Evolutionary conservation across 1,140 invertebrate species (phyloP), one percentile per base, ranked within the genome.

Genomic region (Orchestia grillus): DNA sequence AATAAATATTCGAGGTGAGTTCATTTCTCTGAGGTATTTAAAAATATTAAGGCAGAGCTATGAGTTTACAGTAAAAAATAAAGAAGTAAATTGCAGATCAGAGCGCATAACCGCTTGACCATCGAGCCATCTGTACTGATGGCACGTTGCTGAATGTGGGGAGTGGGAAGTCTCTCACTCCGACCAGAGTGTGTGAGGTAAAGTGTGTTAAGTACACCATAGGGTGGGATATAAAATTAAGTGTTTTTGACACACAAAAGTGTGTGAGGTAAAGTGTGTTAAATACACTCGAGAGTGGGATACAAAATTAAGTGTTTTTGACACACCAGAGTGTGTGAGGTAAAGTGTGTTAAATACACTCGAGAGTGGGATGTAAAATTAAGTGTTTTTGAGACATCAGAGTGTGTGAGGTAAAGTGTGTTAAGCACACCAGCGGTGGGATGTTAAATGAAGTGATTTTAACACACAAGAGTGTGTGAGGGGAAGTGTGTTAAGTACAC

Each of bases 1-100:
- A 77, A 77, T 77, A 77, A 77, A 77, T 77, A 77, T 77, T 77
- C 62, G 62, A 77, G 62, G 62, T 77, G 62, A 77, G 62, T 77
- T 77, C 62, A 77, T 77, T 77, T 77, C 62, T 77, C 62, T 77
- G 62, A 77, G 62, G 62, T 77, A 77, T 77, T 77, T 77, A 77
- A 77, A 77, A 77, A 77, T 77, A 77, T 77, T 77, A 77, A 1
- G 36, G 62, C 62, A 77, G 62, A 77, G 62, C 62, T 77, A 77
- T 77, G 62, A 77, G 62, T 36, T 77, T 77, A 77, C 15, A 36
- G 11, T 77, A 77, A 77, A 77, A n/a, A 77, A 77, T 77, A 15
- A 77, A 77, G 62, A 77, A 77, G 62, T 77, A 8, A 77, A 77
- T 77, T 15, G 62, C 28, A 77, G 62, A 77, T 77, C 62, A 77